A percentile compares a stretch with the other conserved stretches of the same genome.
phyloP scores from a whole-genome alignment of 2,113 vertebrate genomes.

The Reinhardtius hippoglossoides region DNA sequence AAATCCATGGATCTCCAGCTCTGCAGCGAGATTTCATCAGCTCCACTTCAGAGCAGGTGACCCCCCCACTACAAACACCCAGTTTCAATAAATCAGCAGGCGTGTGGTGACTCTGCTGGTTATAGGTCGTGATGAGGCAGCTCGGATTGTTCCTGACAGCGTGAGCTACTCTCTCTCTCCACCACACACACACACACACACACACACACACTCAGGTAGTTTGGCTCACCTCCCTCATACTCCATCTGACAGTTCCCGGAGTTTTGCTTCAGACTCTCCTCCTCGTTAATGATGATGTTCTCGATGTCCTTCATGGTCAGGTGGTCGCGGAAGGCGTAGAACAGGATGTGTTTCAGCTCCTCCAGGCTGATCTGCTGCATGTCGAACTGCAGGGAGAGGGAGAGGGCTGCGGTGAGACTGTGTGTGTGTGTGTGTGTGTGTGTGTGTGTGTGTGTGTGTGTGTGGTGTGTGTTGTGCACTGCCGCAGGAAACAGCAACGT shows the following conservation, averaged over 20 bases:
- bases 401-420: not conserved
- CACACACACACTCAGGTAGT: conserved; percentile 19
- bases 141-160: conserved; percentile 53
- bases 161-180: not conserved
- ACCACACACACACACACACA: conserved; percentile 10
- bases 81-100: conserved; percentile 70
- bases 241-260: conserved; percentile 96
- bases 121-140: conserved; percentile 28
- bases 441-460: no score
- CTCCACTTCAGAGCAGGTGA: conserved; percentile 46
- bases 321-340: conserved; percentile 97
- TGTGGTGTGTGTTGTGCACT: no score
- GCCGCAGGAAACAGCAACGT: no score
- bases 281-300: conserved; percentile 98
- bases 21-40: conserved; percentile 55
- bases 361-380: conserved; percentile 98
- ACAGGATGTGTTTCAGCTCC: conserved; percentile 97
- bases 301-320: conserved; percentile 99
- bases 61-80: conserved; percentile 19
- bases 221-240: conserved; percentile 90
- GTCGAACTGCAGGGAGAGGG: conserved; percentile 88
- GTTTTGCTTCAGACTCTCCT: conserved; percentile 97
- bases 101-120: conserved; percentile 27
- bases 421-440: no score
- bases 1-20: conserved; percentile 45